Evolutionary conservation across 23 tunicate species (phyloP).

Genomic region (Ascidia mentula): DNA sequence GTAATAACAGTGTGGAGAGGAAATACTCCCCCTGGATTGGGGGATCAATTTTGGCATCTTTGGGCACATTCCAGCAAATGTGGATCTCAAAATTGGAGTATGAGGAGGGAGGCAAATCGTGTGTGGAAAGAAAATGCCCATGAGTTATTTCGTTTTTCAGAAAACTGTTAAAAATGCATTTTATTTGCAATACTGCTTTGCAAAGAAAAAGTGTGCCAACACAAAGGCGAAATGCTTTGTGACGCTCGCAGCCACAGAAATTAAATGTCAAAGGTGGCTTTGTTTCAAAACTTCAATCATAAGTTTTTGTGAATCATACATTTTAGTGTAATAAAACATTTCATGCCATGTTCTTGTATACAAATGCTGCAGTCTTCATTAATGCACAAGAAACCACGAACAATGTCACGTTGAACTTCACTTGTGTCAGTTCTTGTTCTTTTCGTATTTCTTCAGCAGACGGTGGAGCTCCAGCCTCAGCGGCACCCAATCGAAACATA

Average conservation of each 20-base stretch:
- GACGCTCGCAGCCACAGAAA: not conserved
- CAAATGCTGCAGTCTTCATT: constrained; percentile 46
- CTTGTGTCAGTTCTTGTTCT: constrained; percentile 37
- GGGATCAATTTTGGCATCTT: constrained; percentile 92
- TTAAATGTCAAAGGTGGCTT: no score
- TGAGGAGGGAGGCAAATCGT: constrained; percentile 83
- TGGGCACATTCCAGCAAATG: constrained; percentile 96
- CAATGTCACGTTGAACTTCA: constrained; percentile 45
- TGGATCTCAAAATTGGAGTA: constrained; percentile 97
- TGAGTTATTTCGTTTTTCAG: constrained; percentile 13
- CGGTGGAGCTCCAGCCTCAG: constrained; percentile 50
- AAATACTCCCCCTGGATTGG: constrained; percentile 95
- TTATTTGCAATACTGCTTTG: not conserved
- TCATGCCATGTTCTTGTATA: constrained; percentile 10
- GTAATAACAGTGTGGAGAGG: constrained; percentile 52
- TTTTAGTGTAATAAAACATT: not conserved
- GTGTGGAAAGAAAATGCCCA: constrained; percentile 92
- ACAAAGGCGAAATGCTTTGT: not conserved
- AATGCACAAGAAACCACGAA: constrained; percentile 40
- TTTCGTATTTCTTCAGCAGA: constrained; percentile 50
- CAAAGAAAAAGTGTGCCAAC: not conserved
- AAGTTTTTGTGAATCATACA: not conserved
- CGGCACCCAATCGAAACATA: constrained; percentile 26
- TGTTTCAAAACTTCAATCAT: not conserved
- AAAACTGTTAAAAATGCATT: no score